phyloP scores from a whole-genome alignment of 2,113 vertebrate genomes.

The Procavia capensis region DNA sequence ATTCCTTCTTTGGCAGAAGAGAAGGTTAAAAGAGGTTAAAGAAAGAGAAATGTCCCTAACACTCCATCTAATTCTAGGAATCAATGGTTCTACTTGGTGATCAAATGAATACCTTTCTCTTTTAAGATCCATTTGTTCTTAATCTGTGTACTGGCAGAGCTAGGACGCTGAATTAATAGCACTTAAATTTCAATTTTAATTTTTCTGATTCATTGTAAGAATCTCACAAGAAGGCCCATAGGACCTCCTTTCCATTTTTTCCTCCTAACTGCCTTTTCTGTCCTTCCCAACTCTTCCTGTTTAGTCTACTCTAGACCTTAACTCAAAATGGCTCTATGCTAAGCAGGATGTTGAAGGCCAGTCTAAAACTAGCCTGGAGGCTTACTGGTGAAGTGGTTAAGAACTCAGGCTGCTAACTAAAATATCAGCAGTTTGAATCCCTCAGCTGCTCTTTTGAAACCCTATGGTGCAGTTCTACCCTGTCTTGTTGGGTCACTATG shows the following conservation, averaged over 20 bases:
- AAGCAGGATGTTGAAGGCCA: not conserved
- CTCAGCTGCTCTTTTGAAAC: no score
- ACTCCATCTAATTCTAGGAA: not conserved
- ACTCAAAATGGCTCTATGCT: not conserved
- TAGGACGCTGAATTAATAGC: not conserved
- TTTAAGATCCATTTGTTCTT: not conserved
- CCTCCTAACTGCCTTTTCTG: not conserved
- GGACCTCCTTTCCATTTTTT: not conserved
- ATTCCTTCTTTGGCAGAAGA: not conserved
- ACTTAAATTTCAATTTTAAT: not conserved
- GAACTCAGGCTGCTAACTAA: no score
- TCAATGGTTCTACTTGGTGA: not conserved
- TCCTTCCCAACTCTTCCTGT: not conserved
- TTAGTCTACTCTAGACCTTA: not conserved
- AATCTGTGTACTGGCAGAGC: not conserved
- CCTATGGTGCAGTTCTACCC: no score
- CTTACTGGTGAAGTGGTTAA: no score
- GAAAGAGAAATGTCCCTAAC: not conserved
- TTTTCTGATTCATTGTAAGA: not conserved
- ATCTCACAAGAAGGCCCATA: not conserved
- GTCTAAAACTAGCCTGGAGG: not conserved
- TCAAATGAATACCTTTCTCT: not conserved
- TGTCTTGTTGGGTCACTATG: no score
- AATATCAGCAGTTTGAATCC: no score
- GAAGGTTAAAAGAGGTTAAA: not conserved